Base-by-base conservation (phyloP, 2,888 invertebrate genomes). In the Drosophila meridiana region DNA sequence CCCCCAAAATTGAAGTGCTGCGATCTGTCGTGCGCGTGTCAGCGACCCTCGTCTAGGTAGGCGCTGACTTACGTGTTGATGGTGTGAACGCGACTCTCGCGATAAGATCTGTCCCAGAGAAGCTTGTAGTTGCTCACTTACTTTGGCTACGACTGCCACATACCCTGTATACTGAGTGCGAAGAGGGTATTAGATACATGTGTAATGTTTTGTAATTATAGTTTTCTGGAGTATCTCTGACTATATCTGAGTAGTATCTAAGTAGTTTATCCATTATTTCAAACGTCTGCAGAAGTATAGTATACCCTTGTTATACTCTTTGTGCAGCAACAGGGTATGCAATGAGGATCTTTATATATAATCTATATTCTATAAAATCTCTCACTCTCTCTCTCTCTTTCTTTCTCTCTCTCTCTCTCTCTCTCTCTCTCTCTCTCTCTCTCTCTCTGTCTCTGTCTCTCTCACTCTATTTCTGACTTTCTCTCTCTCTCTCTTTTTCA, bases 61-160 rank as follows among this genome's bases (percentile, higher is more conserved):
- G 42, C 61, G 34, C 45, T 45, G 32, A 42, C 48, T 50, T 82
- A 80, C 78, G 69, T 72, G 78, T 62, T 42, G 59, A 50, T 79
- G 79, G 85, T 78, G 85, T 71, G 71, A 81, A 81, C 48, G 84
- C 72, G 66, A 56, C 81, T 70, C 56, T 45, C 68, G 68, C 77
- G 72, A 86, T 83, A 73, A 80, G 64, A 83, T 89, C 83, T 56
- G 52, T 62, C 34, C 57, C 48, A 45, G 69, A 59, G 43, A 14
- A 20, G 11, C 40, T 58, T 34, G 30, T 45, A 34, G 60, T 55
- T 78, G 47, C 56, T 52, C 0, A 47, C 6, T 7, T 6, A 4
- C 52, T 60, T 67, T 48, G 13, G 26, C 9, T 8, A 26, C 36
- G 42, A 43, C 67, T 52, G 8, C 7, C 0, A 11, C 0, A 65